A percentile compares a stretch with the other conserved stretches of the same genome.
phyloP scores from a whole-genome alignment of 2,888 invertebrate species.

The Drosophila helvetica region DNA sequence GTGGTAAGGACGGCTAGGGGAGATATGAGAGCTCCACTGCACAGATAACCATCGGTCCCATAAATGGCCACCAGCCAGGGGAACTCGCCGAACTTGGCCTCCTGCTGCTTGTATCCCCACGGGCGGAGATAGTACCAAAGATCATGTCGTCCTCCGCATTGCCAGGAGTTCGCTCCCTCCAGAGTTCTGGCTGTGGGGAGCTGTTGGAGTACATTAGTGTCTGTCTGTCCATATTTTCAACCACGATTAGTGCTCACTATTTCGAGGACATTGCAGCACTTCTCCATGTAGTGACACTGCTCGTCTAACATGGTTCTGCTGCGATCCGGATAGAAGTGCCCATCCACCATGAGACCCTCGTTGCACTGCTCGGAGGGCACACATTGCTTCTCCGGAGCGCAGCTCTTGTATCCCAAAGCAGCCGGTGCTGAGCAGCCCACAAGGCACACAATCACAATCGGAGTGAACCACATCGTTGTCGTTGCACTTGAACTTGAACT shows the following conservation, averaged over 20 bases:
- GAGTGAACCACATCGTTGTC: conserved; percentile 7
- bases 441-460: not conserved
- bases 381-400: conserved; percentile 50
- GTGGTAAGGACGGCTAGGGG: conserved; percentile 56
- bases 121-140: conserved; percentile 60
- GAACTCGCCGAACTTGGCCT: conserved; percentile 59
- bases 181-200: not conserved
- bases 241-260: conserved; percentile 31
- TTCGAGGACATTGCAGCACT: conserved; percentile 53
- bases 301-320: conserved; percentile 53
- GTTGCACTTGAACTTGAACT: conserved; percentile 51
- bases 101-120: conserved; percentile 52
- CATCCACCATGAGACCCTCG: conserved; percentile 58
- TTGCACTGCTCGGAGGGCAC: conserved; percentile 59
- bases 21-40: conserved; percentile 59
- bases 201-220: not conserved
- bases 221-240: not conserved
- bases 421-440: not conserved
- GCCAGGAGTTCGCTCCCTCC: not conserved
- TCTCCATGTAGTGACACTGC: conserved; percentile 64
- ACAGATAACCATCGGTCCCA: conserved; percentile 38
- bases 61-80: conserved; percentile 64
- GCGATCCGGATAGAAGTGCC: conserved; percentile 59
- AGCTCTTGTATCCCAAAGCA: conserved; percentile 25
- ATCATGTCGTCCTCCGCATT: conserved; percentile 57